phyloP scores from a whole-genome alignment of 2,113 vertebrate species.

The Euleptes europaea region DNA sequence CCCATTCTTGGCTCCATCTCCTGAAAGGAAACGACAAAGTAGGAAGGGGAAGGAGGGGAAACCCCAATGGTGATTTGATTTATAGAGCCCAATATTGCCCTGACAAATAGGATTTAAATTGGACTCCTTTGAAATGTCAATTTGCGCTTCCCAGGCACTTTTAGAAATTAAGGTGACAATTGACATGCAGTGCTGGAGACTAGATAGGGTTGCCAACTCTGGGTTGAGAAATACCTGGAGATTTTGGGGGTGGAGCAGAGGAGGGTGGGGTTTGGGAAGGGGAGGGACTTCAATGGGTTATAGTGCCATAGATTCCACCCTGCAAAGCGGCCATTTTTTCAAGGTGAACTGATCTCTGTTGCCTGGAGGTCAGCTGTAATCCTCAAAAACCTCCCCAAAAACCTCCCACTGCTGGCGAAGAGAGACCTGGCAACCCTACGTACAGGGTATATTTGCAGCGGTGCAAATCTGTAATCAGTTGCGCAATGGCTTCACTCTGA shows the following conservation, averaged over 20 bases:
- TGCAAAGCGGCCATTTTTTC: too few relatives aligned
- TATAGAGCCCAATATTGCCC: neutral
- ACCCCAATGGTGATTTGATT: neutral
- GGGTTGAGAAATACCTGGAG: too few relatives aligned
- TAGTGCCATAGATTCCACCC: too few relatives aligned
- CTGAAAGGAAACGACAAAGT: neutral
- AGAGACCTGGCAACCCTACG: too few relatives aligned
- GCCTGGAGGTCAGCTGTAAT: too few relatives aligned
- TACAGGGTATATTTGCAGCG: neutral
- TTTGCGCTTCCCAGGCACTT: neutral
- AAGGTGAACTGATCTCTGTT: too few relatives aligned
- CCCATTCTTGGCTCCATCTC: neutral
- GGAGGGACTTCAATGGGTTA: too few relatives aligned
- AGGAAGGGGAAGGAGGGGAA: neutral
- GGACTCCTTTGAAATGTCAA: neutral
- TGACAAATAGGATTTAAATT: conserved; percentile 3
- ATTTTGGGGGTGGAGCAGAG: too few relatives aligned
- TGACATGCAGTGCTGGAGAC: neutral
- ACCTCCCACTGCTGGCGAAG: too few relatives aligned
- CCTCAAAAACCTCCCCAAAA: too few relatives aligned
- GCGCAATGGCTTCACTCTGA: neutral
- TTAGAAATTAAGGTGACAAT: neutral
- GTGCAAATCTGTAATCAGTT: neutral
- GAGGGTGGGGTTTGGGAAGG: too few relatives aligned
- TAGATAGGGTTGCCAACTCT: neutral